Base-by-base conservation (phyloP, 1,140 invertebrate genomes). In the Diabrotica virgifera region DNA sequence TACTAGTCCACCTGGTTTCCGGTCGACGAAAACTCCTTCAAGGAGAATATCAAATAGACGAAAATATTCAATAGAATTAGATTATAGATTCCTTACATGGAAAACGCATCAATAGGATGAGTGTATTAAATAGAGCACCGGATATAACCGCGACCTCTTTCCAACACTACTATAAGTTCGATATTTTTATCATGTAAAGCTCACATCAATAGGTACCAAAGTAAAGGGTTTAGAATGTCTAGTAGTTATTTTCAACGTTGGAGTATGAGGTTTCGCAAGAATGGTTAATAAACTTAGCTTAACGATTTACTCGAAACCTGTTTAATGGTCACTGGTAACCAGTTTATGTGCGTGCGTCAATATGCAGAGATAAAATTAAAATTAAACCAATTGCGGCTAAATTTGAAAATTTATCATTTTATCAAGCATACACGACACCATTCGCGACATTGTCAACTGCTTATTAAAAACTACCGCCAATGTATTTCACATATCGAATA, bases 1-100 rank as follows among this genome's bases (percentile, higher is more conserved):
- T 46, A 46, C 40, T 46, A 46, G 40, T 46, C 40, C 40, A 46
- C 40, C 40, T 46, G 40, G 40, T 46, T 46, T 46, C 40, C 40
- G 40, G 40, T n/a, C 40, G 40, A 46, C 40, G 40, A 46, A 46
- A 46, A 46, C 8, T 46, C 6, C 40, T 46, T 46, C n/a, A 46
- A 10, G 40, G 8, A n/a, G 40, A 46, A 46, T 46, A 46, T 46
- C n/a, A 46, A 46, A 46, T 46, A 46, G 40, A 46, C 40, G 40
- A 46, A 46, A 46, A 46, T 46, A 46, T 46, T 46, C 40, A 46
- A 46, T 46, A 46, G 40, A 46, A 8, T 2, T 46, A 10, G 8
- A 46, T 46, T 46, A 46, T 46, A 46, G 40, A 46, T 46, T 46
- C 40, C 40, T 46, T 46, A 46, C 40, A 46, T 10, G 40, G n/a